Conservation (phyloP, 2,888 invertebrate species). For the Zonitis immaculata region DNA sequence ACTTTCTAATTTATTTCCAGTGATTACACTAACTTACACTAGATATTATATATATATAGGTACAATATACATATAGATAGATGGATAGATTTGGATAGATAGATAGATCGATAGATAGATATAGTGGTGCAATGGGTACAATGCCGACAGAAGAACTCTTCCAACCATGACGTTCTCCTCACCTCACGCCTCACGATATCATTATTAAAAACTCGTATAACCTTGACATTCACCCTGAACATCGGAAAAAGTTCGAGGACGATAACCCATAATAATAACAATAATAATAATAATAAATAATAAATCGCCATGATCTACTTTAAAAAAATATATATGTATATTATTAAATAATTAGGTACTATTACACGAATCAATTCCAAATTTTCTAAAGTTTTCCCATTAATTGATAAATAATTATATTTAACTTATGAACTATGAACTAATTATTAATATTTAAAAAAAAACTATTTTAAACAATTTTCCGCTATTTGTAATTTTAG, state of each 20-base stretch:
- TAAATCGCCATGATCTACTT: not conserved
- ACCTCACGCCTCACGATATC: conserved; percentile 6
- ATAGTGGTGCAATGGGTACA: not conserved
- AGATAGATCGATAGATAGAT: too few relatives aligned
- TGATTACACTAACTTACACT: not conserved
- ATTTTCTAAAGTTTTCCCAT: too few relatives aligned
- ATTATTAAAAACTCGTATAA: conserved; percentile 23
- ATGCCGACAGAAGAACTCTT: conserved; percentile 5
- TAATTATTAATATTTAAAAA: too few relatives aligned
- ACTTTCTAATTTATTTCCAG: conserved; percentile 13
- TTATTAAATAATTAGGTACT: too few relatives aligned
- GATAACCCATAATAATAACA: conserved; percentile 22
- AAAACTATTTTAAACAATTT: too few relatives aligned
- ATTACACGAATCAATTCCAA: too few relatives aligned
- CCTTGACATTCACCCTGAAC: conserved; percentile 34
- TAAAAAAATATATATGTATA: too few relatives aligned
- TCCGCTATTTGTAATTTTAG: too few relatives aligned
- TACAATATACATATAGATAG: not conserved
- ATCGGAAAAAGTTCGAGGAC: conserved; percentile 22
- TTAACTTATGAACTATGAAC: too few relatives aligned
- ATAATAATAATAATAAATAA: not conserved
- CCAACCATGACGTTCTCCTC: conserved; percentile 10
- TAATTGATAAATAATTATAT: too few relatives aligned
- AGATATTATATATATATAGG: not conserved
- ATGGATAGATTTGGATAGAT: not conserved